Evolutionary conservation across 2,888 invertebrate species (phyloP), one percentile per base, ranked within the genome.

Genomic region (Heterodera filipjevi): DNA sequence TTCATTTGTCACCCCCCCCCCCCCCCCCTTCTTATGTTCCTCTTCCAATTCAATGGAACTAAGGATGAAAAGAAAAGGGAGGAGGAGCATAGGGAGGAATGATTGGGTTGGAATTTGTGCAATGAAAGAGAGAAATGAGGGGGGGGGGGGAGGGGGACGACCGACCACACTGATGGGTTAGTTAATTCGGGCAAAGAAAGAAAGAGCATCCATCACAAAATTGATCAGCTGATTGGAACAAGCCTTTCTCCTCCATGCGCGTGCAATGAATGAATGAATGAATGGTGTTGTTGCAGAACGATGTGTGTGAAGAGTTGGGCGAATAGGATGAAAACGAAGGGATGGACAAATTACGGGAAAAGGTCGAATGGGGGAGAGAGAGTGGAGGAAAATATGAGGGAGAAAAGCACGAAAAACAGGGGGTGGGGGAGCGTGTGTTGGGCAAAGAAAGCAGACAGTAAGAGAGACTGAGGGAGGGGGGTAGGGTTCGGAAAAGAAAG

Each of bases 91-190:
- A n/a, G n/a, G n/a, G 59, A 12, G n/a, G 59, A 49, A 49, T 49
- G 16, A 49, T 49, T 49, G 59, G n/a, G 59, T 2, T 8, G n/a
- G 59, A n/a, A n/a, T 8, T n/a, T 59, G 59, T n/a, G n/a, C n/a
- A n/a, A n/a, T n/a, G n/a, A n/a, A n/a, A n/a, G n/a, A n/a, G n/a
- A 19, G 53, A 22, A 53, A 53, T 53, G n/a, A 27, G 12, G 5
- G 59, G n/a, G 27, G 5, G 59, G 27, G 59, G 59, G 27, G 59
- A 27, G 59, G 22, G 59, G 27, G 59, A 27, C 8, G 3, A n/a
- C n/a, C 59, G 59, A 59, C 59, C 59, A 59, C 59, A 59, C 59
- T n/a, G 59, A 59, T 22, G 59, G 59, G 59, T 59, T n/a, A 59
- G 39, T 39, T 6, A 12, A 59, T n/a, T n/a, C 59, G 59, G 27